These are phyloP conservation scores for Anoplolepis gracilipes DNA, from an alignment of 1,140 invertebrate genomes.

Conservation along the genomic window DNA sequence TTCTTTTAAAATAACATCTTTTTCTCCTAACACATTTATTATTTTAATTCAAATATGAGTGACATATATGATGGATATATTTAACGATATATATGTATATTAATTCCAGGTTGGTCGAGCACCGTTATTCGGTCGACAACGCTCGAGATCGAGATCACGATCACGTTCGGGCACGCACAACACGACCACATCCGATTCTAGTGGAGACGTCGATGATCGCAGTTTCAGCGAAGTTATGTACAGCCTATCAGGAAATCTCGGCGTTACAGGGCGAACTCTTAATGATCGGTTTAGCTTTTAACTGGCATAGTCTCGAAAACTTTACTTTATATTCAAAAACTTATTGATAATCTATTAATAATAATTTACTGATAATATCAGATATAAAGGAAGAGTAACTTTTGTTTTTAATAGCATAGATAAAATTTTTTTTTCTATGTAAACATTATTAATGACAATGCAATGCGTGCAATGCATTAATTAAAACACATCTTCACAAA, in stretches of 20 bases:
- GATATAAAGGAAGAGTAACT: not conserved
- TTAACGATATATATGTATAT: no score
- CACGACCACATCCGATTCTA: slow-evolving; percentile 61
- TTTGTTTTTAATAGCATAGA: slow-evolving; percentile 32
- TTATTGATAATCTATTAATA: not conserved
- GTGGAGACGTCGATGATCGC: slow-evolving; percentile 79
- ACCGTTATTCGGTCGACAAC: slow-evolving; percentile 70
- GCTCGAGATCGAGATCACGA: slow-evolving; percentile 78
- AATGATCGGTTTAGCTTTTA: slow-evolving; percentile 84
- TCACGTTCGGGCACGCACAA: slow-evolving; percentile 80
- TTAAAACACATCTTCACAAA: not conserved
- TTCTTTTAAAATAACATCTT: slow-evolving; percentile 8
- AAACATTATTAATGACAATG: not conserved
- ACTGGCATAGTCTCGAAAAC: slow-evolving; percentile 46
- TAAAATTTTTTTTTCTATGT: slow-evolving; percentile 5
- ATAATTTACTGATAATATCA: not conserved
- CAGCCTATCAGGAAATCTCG: slow-evolving; percentile 79
- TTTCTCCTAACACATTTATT: not conserved
- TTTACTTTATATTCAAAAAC: slow-evolving; percentile 11
- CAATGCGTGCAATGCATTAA: not conserved
- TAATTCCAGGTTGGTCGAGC: slow-evolving; percentile 69
- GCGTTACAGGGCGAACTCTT: slow-evolving; percentile 82
- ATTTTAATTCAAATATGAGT: no score
- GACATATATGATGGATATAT: not conserved
- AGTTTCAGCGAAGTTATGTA: slow-evolving; percentile 83